Conservation (phyloP, 1,140 invertebrate genomes). For the Magallana angulata region DNA sequence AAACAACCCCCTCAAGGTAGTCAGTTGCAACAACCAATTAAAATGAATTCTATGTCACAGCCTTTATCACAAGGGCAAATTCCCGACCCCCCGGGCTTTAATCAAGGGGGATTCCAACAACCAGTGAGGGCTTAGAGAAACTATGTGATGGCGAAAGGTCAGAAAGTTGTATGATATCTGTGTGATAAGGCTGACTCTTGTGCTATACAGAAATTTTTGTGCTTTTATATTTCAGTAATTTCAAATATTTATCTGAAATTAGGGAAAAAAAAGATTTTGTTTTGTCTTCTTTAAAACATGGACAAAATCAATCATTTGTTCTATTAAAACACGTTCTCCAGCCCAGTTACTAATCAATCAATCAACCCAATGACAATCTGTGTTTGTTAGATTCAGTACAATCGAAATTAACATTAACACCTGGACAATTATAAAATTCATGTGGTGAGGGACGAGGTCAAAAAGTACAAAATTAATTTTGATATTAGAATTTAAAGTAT, state of each 20-base stretch:
- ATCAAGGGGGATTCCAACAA: not conserved
- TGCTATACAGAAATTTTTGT: not conserved
- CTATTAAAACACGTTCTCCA: too few species aligned
- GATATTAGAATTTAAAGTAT: not conserved
- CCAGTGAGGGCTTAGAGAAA: not conserved
- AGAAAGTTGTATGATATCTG: not conserved
- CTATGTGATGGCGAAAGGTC: not conserved
- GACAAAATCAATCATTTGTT: too few species aligned
- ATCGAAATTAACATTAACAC: too few species aligned
- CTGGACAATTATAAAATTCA: too few species aligned
- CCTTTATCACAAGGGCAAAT: slow-evolving; percentile 14
- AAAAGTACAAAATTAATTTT: slow-evolving; percentile 17
- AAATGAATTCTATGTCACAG: slow-evolving; percentile 22
- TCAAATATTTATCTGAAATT: not conserved
- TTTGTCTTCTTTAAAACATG: not conserved
- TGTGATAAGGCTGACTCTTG: not conserved
- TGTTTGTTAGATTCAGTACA: not conserved
- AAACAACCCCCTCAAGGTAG: not conserved
- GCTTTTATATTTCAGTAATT: not conserved
- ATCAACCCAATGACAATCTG: not conserved
- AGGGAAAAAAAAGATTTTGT: not conserved
- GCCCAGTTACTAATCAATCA: not conserved
- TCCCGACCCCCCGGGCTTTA: not conserved
- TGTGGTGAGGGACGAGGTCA: not conserved
- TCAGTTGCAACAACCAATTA: slow-evolving; percentile 8